Evolutionary conservation across 2,888 invertebrate genomes (phyloP).

Genomic region (Drosophila prolongata): DNA sequence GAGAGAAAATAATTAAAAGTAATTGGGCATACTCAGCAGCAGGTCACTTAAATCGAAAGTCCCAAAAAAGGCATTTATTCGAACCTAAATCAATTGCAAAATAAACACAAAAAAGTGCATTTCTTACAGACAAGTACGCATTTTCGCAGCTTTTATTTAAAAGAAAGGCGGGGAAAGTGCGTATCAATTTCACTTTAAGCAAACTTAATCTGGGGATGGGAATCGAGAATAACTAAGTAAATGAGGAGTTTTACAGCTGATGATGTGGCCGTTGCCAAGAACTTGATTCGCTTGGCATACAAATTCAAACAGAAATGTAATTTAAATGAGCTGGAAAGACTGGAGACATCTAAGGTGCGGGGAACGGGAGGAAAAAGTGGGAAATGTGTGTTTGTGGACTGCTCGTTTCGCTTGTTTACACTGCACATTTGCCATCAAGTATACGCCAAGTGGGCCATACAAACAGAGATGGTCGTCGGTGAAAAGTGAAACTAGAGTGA

Average conservation of each 20-base stretch:
- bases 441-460: constrained; percentile 30
- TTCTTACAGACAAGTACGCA: background rate
- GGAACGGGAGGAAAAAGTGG: background rate
- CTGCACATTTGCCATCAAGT: constrained; percentile 24
- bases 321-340: constrained; percentile 17
- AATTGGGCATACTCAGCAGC: no score
- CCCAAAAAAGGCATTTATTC: no score
- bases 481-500: constrained; percentile 1
- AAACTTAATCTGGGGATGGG: constrained; percentile 1
- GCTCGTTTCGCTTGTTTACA: constrained; percentile 5
- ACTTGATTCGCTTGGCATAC: constrained; percentile 15
- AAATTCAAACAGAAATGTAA: constrained; percentile 32
- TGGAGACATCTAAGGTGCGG: background rate
- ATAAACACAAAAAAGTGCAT: no score
- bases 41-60: no score
- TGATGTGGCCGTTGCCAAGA: constrained; percentile 5
- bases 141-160: background rate
- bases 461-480: constrained; percentile 11
- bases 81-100: no score
- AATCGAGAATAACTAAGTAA: background rate
- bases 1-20: no score
- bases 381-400: constrained; percentile 7
- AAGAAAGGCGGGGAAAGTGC: constrained; percentile 4
- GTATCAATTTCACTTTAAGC: constrained; percentile 14
- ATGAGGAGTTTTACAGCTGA: constrained; percentile 1